Evolutionary conservation across 1,140 invertebrate species (phyloP).

Genomic region (Caerostris extrusa): DNA sequence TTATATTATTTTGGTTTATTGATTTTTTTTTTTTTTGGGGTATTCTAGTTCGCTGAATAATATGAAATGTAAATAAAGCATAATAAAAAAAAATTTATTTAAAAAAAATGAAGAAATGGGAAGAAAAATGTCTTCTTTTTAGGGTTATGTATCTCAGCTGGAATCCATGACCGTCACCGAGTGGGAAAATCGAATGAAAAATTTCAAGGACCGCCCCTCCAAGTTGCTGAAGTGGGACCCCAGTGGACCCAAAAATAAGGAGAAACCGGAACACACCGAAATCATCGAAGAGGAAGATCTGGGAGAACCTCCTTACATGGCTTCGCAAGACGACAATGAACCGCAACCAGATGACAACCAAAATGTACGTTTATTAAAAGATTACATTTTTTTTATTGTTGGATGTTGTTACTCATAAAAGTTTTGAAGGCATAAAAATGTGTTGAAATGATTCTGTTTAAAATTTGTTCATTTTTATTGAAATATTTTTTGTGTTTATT

Average conservation of each 20-base stretch:
- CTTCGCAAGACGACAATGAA: not conserved
- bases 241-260: conserved; percentile 78
- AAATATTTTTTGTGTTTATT: no score
- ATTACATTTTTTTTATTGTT: not conserved
- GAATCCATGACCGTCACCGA: conserved; percentile 76
- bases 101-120: not conserved
- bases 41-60: no score
- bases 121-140: not conserved
- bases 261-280: conserved; percentile 63
- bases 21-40: no score
- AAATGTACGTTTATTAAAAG: not conserved
- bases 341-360: conserved; percentile 62
- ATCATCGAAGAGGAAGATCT: conserved; percentile 28
- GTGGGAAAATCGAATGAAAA: conserved; percentile 79
- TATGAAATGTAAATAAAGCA: no score
- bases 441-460: no score
- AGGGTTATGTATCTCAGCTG: conserved; percentile 79
- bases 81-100: not conserved
- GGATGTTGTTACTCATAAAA: not conserved
- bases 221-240: conserved; percentile 79
- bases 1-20: no score
- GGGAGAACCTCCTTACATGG: not conserved
- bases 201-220: conserved; percentile 78
- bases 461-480: no score
- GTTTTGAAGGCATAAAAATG: no score